These are phyloP conservation scores for Mormyrus iriodes DNA, from an alignment of 2,113 vertebrate genomes.

Conservation along the genomic window DNA sequence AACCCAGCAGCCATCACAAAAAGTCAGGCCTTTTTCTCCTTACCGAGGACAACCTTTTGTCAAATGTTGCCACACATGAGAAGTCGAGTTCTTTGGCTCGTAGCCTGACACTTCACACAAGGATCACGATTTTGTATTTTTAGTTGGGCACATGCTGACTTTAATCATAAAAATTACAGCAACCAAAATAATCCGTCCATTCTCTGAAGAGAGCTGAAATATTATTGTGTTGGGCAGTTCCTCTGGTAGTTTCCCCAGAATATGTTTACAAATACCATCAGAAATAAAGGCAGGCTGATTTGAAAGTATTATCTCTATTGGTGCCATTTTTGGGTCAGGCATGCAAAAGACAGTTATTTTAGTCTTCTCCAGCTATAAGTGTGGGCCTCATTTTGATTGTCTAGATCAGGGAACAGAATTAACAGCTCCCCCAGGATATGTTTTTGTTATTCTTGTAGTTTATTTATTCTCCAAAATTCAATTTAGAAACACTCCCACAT, in stretches of 20 bases:
- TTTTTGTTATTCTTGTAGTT: neutral
- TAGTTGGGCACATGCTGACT: neutral
- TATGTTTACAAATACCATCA: neutral
- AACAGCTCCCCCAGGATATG: neutral
- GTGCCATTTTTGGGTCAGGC: neutral
- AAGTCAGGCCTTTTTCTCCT: neutral
- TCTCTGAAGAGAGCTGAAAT: neutral
- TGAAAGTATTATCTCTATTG: neutral
- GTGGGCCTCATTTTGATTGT: neutral
- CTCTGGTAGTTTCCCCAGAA: neutral
- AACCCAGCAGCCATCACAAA: neutral
- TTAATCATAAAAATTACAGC: neutral
- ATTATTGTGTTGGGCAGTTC: neutral
- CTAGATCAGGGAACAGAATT: neutral
- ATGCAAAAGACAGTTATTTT: neutral
- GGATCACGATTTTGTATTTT: neutral
- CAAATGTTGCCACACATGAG: neutral
- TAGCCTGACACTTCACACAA: neutral
- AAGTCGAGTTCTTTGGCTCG: neutral
- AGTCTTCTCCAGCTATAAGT: neutral
- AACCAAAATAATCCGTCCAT: neutral
- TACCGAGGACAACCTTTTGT: neutral
- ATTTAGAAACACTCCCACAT: constrained; percentile 14
- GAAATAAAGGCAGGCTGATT: neutral
- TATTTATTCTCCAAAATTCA: constrained; percentile 12